These are phyloP conservation scores for Hycleus phaleratus DNA, from an alignment of 1,140 invertebrate species.

Conservation along the genomic window DNA sequence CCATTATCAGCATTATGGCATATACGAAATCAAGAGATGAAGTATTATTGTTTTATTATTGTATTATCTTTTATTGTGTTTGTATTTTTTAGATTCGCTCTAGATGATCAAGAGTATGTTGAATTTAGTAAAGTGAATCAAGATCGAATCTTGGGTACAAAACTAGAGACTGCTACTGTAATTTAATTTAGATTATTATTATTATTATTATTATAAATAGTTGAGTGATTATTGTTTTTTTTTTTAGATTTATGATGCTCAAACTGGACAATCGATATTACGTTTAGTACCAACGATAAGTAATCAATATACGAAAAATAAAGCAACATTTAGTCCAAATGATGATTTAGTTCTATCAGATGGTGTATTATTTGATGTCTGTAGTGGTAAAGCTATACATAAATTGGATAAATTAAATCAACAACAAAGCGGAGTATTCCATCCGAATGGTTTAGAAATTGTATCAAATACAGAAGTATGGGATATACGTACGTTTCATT, in stretches of 20 bases:
- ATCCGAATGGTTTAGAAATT: slow-evolving; percentile 90
- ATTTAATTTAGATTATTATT: slow-evolving; percentile 28
- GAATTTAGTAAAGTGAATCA: slow-evolving; percentile 85
- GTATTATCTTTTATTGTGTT: not conserved
- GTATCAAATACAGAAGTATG: slow-evolving; percentile 88
- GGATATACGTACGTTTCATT: slow-evolving; percentile 91
- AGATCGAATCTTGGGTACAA: slow-evolving; percentile 78
- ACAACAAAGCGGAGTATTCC: slow-evolving; percentile 89
- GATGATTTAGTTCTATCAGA: slow-evolving; percentile 93
- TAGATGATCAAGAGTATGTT: slow-evolving; percentile 80
- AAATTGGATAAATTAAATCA: slow-evolving; percentile 98
- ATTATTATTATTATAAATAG: slow-evolving; percentile 59
- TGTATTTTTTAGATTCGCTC: slow-evolving; percentile 46
- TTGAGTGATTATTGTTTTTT: not conserved
- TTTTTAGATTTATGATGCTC: slow-evolving; percentile 81
- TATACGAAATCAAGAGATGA: slow-evolving; percentile 66
- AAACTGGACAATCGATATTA: slow-evolving; percentile 65
- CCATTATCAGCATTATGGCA: slow-evolving; percentile 83
- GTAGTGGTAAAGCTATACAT: slow-evolving; percentile 79
- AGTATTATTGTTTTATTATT: slow-evolving; percentile 37
- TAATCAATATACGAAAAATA: slow-evolving; percentile 90
- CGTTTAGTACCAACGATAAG: slow-evolving; percentile 71
- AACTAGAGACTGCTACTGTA: slow-evolving; percentile 64
- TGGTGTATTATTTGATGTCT: slow-evolving; percentile 93
- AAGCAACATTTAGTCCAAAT: slow-evolving; percentile 87